Evolutionary conservation across 2,113 vertebrate genomes (phyloP), one percentile per base, ranked within the genome.

Genomic region (Pipa parva): DNA sequence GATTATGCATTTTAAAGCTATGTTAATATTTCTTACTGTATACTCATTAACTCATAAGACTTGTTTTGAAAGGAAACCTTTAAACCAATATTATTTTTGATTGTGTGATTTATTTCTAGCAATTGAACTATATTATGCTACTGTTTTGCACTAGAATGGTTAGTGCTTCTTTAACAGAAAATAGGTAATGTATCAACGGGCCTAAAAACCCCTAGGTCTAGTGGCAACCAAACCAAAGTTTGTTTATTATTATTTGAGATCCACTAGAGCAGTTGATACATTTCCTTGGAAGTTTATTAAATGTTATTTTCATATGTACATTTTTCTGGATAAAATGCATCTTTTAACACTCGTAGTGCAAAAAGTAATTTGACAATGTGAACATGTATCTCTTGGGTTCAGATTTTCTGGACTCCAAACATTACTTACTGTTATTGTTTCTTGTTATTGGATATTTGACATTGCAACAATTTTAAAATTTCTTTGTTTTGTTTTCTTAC

Each of bases 351-450:
- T n/a, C n/a, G n/a, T n/a, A n/a, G n/a, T n/a, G n/a, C n/a, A n/a
- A n/a, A n/a, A n/a, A n/a, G n/a, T n/a, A n/a, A n/a, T 3, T n/a
- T 42, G 15, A 62, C 22, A 84, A 83, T 89, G 83, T 85, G 83
- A 86, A 88, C 75, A 63, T 50, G 56, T 52, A 70, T 27, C 73
- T 82, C 72, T 68, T 74, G 64, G 27, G 50, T 75, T 74, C 18
- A 37, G 51, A 74, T 79, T 54, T 76, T 57, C 59, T 78, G 73
- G 75, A 73, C 59, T 72, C 64, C 64, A 59, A 59, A 25, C 49
- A 54, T 1, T 52, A 29, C 28, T 67, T 49, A 36, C 28, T 24
- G 31, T 36, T 69, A 50, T 5, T 48, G 20, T 55, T 33, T 27
- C 49, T 78, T 65, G 39, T 73, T 22, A 79, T 72, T 81, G 60